Evolutionary conservation across 2,113 vertebrate species (phyloP).

Genomic region (Callospermophilus lateralis): DNA sequence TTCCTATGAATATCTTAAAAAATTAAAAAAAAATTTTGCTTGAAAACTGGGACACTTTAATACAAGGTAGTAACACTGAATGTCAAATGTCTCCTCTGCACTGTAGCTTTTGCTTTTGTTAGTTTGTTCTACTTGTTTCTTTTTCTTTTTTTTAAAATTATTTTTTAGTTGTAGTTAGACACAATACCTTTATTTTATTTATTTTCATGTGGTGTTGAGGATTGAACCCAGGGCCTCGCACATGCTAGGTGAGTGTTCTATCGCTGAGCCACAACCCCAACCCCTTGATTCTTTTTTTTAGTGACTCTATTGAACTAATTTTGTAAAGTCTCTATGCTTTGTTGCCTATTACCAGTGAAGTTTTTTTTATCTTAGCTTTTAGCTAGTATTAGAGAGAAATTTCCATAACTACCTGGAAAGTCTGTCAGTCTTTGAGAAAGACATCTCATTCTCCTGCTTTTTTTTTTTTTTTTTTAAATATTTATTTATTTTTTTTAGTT

Average conservation of each 20-base stretch:
- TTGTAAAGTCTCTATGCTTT: slow-evolving; percentile 24
- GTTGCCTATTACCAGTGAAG: background rate
- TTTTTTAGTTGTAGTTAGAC: too few species aligned
- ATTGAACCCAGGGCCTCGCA: too few species aligned
- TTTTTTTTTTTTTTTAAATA: too few species aligned
- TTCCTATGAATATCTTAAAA: slow-evolving; percentile 29
- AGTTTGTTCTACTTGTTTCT: background rate
- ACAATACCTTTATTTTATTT: too few species aligned
- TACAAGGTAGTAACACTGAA: background rate
- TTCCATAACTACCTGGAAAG: background rate
- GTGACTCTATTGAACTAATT: slow-evolving; percentile 51
- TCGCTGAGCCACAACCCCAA: too few species aligned
- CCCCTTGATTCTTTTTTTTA: background rate
- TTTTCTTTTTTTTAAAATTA: too few species aligned
- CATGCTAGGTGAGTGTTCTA: too few species aligned
- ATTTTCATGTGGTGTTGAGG: too few species aligned
- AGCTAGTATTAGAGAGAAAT: background rate
- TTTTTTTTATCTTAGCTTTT: slow-evolving; percentile 8
- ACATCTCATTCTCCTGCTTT: background rate
- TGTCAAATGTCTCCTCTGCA: background rate
- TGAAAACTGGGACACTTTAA: slow-evolving; percentile 44
- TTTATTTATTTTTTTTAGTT: too few species aligned
- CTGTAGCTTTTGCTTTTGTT: background rate
- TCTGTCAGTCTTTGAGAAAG: background rate
- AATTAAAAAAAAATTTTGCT: background rate